phyloP scores from a whole-genome alignment of 1,140 invertebrate species.

The Onthophagus taurus region DNA sequence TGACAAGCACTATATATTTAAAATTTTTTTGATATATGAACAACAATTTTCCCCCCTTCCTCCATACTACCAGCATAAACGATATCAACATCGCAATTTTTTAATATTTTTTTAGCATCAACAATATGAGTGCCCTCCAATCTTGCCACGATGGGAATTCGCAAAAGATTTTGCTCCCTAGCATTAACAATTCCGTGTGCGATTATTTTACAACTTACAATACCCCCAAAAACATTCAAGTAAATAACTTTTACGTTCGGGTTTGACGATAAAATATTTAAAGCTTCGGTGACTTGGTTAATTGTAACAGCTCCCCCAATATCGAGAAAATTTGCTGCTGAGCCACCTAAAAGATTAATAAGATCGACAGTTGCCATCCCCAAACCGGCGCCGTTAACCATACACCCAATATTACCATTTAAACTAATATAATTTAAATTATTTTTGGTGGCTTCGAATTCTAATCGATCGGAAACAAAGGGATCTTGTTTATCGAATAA shows the following conservation, averaged over 20 bases:
- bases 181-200: background rate
- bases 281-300: conserved; percentile 65
- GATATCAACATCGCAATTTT: background rate
- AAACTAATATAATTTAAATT: conserved; percentile 92
- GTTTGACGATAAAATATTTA: conserved; percentile 42
- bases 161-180: background rate
- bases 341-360: conserved; percentile 84
- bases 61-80: background rate
- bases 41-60: conserved; percentile 1
- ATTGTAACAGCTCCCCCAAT: conserved; percentile 79
- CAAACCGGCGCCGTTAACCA: conserved; percentile 88
- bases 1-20: too few species aligned
- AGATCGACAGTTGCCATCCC: conserved; percentile 97
- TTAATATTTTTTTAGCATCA: background rate
- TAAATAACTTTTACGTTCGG: conserved; percentile 2
- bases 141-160: background rate
- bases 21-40: too few species aligned
- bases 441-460: conserved; percentile 79
- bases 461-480: conserved; percentile 81
- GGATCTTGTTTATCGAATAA: conserved; percentile 75
- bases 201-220: conserved; percentile 4
- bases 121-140: background rate
- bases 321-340: conserved; percentile 91
- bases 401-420: conserved; percentile 69
- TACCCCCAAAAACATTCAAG: conserved; percentile 3